Evolutionary conservation across 2,797 vertebrate genomes (phyloP).

Genomic region (Fratercula arctica): DNA sequence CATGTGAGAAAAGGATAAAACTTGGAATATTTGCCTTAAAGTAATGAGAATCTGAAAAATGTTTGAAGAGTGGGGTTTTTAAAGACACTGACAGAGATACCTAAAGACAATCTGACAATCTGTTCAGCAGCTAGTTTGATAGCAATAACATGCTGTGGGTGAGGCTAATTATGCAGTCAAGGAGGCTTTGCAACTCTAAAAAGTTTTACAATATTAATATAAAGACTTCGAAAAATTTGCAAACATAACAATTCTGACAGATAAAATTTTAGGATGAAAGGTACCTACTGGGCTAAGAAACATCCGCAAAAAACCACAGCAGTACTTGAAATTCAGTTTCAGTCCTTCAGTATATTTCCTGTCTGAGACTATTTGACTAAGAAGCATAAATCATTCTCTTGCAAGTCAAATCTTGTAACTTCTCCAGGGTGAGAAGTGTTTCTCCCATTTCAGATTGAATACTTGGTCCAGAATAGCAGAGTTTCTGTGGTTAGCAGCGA

Average conservation of each 20-base stretch:
- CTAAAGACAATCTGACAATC: conserved; percentile 42
- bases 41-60: neutral
- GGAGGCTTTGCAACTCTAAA: conserved; percentile 34
- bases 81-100: conserved; percentile 8
- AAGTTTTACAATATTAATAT: conserved; percentile 52
- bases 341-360: conserved; percentile 35
- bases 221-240: conserved; percentile 57
- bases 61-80: conserved; percentile 18
- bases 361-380: conserved; percentile 34
- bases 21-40: neutral
- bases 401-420: neutral
- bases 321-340: conserved; percentile 49
- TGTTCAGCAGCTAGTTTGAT: conserved; percentile 26
- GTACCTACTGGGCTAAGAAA: conserved; percentile 44
- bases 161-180: conserved; percentile 36
- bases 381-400: conserved; percentile 55
- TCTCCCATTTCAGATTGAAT: neutral
- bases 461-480: too few relatives aligned
- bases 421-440: conserved; percentile 30
- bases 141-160: conserved; percentile 33
- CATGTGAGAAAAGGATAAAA: neutral
- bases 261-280: conserved; percentile 59
- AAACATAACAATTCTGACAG: conserved; percentile 37
- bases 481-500: neutral
- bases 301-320: conserved; percentile 27